Evolutionary conservation across 2,113 vertebrate genomes (phyloP).

Genomic region (Nothoprocta perdicaria): DNA sequence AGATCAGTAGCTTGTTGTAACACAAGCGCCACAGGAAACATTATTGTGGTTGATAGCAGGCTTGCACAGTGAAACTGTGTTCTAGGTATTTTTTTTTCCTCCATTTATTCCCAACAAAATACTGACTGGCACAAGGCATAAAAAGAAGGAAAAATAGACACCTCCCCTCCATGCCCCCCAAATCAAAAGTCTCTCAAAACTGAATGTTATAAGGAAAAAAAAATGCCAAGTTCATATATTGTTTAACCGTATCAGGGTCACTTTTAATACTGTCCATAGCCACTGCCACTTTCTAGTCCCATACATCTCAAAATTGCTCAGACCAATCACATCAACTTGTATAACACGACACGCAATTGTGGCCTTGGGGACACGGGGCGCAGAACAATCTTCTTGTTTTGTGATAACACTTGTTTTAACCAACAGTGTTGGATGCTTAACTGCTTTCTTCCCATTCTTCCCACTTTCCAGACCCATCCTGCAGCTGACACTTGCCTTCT

Average conservation of each 20-base stretch:
- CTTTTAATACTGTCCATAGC: background rate
- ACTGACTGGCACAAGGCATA: accelerated
- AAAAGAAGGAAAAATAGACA: background rate
- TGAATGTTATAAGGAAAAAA: background rate
- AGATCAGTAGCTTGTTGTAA: background rate
- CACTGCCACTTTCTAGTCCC: background rate
- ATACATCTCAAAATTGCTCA: background rate
- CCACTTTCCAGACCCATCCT: background rate
- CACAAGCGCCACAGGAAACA: background rate
- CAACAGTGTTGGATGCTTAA: background rate
- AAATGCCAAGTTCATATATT: background rate
- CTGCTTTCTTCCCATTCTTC: background rate
- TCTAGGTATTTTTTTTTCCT: background rate
- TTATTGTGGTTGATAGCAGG: background rate
- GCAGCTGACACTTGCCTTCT: background rate
- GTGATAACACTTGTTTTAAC: background rate
- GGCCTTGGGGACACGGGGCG: accelerated
- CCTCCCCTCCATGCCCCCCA: background rate
- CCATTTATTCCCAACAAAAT: background rate
- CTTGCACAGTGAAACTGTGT: background rate
- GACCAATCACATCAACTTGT: background rate
- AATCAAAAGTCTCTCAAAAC: background rate
- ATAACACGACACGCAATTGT: background rate
- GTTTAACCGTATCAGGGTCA: background rate
- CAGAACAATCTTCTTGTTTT: background rate